phyloP scores from a whole-genome alignment of 2,888 invertebrate species.

The Abrostola triplasia region DNA sequence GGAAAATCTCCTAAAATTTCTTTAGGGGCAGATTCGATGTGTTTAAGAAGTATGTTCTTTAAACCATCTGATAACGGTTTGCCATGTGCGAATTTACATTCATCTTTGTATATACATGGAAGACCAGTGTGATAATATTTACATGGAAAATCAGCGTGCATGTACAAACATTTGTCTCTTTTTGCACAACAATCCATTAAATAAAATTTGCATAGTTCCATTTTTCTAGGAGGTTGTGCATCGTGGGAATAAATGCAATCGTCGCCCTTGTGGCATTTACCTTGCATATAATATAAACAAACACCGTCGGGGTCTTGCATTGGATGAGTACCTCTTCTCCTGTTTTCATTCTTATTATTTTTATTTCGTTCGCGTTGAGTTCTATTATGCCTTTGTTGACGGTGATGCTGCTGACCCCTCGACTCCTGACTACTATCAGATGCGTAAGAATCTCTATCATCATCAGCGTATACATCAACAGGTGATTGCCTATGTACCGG shows the following conservation, averaged over 20 bases:
- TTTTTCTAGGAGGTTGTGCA: slow-evolving; percentile 93
- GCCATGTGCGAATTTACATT: slow-evolving; percentile 98
- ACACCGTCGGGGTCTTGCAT: slow-evolving; percentile 91
- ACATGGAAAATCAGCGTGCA: slow-evolving; percentile 99
- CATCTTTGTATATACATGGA: slow-evolving; percentile 93
- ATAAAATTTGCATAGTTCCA: slow-evolving; percentile 99
- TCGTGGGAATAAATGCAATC: slow-evolving; percentile 97
- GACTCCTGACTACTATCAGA: slow-evolving; percentile 88
- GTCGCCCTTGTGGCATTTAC: slow-evolving; percentile 95
- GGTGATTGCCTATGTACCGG: slow-evolving; percentile 83
- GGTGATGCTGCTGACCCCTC: slow-evolving; percentile 83
- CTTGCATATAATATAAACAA: slow-evolving; percentile 96
- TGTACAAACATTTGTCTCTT: slow-evolving; percentile 97
- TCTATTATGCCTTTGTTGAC: slow-evolving; percentile 77
- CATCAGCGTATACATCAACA: slow-evolving; percentile 79
- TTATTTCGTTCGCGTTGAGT: slow-evolving; percentile 84
- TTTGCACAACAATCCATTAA: slow-evolving; percentile 98
- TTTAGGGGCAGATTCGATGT: slow-evolving; percentile 96
- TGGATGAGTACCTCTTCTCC: slow-evolving; percentile 87
- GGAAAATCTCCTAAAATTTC: slow-evolving; percentile 97
- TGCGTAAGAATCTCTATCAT: slow-evolving; percentile 86
- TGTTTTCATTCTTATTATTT: slow-evolving; percentile 82
- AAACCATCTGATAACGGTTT: slow-evolving; percentile 94
- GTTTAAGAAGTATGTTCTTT: slow-evolving; percentile 90
- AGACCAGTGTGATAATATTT: slow-evolving; percentile 98